Percentiles rank a stretch among this genome's conserved stretches.
phyloP scores from a whole-genome alignment of 2,797 vertebrate species.

The Hemibagrus guttatus region DNA sequence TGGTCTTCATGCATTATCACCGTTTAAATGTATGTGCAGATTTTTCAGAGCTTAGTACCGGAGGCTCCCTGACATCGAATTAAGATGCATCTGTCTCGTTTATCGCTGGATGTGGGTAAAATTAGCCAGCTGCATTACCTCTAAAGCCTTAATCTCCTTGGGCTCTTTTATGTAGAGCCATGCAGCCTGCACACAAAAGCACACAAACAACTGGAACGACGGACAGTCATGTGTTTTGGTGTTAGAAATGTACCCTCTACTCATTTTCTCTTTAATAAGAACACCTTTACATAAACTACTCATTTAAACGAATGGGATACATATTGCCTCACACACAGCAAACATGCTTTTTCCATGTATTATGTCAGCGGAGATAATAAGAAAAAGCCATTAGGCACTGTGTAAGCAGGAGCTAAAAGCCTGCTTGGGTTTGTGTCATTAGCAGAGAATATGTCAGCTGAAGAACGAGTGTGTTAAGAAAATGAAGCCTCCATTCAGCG shows the following conservation, averaged over 20 bases:
- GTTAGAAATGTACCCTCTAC: background rate
- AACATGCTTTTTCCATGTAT: conserved; percentile 37
- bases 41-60: background rate
- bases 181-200: background rate
- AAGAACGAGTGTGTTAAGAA: conserved; percentile 24
- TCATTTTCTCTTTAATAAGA: conserved; percentile 30
- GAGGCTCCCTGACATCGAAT: background rate
- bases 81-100: conserved; percentile 4
- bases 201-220: too few species aligned
- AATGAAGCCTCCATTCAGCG: conserved; percentile 28
- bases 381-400: conserved; percentile 44
- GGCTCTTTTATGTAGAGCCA: conserved; percentile 22
- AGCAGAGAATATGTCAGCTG: conserved; percentile 5
- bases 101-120: conserved; percentile 19
- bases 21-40: background rate
- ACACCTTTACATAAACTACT: conserved; percentile 30
- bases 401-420: conserved; percentile 48
- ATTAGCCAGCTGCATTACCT: conserved; percentile 46
- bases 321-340: background rate
- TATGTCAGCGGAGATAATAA: conserved; percentile 46
- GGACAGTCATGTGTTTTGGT: background rate
- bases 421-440: conserved; percentile 44
- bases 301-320: conserved; percentile 7
- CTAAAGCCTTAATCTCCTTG: conserved; percentile 51
- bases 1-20: background rate